These are phyloP conservation scores for Pachypanchax playfairii DNA, from an alignment of 2,113 vertebrate species.

Conservation along the genomic window DNA sequence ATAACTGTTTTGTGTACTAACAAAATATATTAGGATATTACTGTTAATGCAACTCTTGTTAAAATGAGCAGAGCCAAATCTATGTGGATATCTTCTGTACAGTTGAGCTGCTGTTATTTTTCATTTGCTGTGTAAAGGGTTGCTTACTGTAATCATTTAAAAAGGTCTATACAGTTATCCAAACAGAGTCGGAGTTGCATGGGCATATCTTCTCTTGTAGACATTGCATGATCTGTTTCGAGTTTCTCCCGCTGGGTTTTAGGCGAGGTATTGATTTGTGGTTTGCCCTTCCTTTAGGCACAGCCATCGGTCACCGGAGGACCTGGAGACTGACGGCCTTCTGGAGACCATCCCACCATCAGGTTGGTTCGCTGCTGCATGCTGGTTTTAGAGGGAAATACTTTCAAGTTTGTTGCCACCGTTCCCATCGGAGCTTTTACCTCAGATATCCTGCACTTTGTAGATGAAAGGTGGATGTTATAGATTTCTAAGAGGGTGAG, in stretches of 20 bases:
- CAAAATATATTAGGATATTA: conserved; percentile 75
- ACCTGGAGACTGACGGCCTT: conserved; percentile 53
- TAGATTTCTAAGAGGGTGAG: too few relatives aligned
- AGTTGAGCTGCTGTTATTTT: conserved; percentile 78
- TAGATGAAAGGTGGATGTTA: too few relatives aligned
- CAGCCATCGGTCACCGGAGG: conserved; percentile 51
- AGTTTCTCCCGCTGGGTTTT: conserved; percentile 54
- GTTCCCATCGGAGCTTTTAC: too few relatives aligned
- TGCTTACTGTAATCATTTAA: conserved; percentile 70
- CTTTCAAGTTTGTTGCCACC: too few relatives aligned
- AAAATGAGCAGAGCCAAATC: conserved; percentile 78
- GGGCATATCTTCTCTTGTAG: conserved; percentile 74
- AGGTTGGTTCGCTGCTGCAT: conserved; percentile 56
- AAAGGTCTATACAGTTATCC: conserved; percentile 65
- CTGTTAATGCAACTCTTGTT: conserved; percentile 83
- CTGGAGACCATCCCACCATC: conserved; percentile 37
- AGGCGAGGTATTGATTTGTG: conserved; percentile 66
- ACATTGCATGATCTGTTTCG: conserved; percentile 77
- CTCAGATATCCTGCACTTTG: too few relatives aligned
- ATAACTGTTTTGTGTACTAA: conserved; percentile 79
- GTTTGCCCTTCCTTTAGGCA: conserved; percentile 75
- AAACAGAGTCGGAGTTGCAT: conserved; percentile 81
- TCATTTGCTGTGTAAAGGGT: conserved; percentile 76
- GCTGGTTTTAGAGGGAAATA: neutral
- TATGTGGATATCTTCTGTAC: conserved; percentile 75